phyloP scores from a whole-genome alignment of 2,888 invertebrate species.

The Pandemis cinnamomeana region DNA sequence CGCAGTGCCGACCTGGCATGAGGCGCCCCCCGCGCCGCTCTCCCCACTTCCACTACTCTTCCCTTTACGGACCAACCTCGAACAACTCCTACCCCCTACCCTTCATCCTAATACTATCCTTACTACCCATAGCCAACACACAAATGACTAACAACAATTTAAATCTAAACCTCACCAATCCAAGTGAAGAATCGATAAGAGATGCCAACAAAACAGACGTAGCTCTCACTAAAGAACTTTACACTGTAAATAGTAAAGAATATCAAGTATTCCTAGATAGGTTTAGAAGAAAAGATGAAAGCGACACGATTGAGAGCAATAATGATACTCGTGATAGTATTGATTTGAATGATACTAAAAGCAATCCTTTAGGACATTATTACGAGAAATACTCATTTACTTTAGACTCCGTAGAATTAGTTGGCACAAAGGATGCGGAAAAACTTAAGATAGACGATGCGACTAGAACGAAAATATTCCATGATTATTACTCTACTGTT shows the following conservation, averaged over 20 bases:
- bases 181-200: constrained; percentile 30
- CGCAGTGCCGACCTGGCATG: constrained; percentile 75
- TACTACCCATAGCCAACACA: constrained; percentile 58
- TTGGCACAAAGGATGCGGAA: constrained; percentile 51
- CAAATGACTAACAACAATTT: constrained; percentile 60
- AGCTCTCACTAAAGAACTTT: constrained; percentile 48
- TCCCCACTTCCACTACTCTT: constrained; percentile 65
- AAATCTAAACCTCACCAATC: constrained; percentile 34
- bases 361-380: constrained; percentile 40
- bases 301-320: constrained; percentile 42
- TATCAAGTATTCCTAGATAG: constrained; percentile 67
- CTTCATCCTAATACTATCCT: constrained; percentile 55
- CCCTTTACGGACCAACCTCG: constrained; percentile 69
- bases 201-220: constrained; percentile 41
- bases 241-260: constrained; percentile 54
- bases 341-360: constrained; percentile 19
- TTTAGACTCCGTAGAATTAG: constrained; percentile 40
- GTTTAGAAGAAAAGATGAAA: constrained; percentile 66
- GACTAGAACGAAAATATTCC: constrained; percentile 69
- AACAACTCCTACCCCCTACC: constrained; percentile 60
- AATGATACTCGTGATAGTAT: constrained; percentile 43
- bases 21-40: constrained; percentile 66
- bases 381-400: constrained; percentile 17
- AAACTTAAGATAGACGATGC: constrained; percentile 71
- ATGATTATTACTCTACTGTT: constrained; percentile 74